Evolutionary conservation across 2,113 vertebrate genomes (phyloP).

Genomic region (Epinephelus moara): DNA sequence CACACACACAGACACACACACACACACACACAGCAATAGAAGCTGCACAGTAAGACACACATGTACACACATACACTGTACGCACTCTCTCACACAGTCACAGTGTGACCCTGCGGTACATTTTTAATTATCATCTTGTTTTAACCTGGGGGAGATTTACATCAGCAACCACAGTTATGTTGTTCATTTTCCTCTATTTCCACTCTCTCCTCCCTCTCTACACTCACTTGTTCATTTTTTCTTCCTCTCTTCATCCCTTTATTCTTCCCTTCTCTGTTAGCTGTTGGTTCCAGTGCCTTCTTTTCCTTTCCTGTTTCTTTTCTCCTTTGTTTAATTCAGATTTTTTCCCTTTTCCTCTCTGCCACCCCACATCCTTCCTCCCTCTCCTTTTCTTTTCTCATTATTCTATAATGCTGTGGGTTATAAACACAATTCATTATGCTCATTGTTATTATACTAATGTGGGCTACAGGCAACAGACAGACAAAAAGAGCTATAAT

Average conservation of each 20-base stretch:
- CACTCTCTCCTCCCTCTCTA: not conserved
- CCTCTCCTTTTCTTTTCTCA: not conserved
- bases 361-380: not conserved
- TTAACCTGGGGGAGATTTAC: slow-evolving; percentile 74
- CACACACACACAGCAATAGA: slow-evolving; percentile 15
- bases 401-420: slow-evolving; percentile 28
- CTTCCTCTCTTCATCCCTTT: slow-evolving; percentile 5
- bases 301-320: not conserved
- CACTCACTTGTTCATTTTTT: not conserved
- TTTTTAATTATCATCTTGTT: slow-evolving; percentile 81
- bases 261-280: not conserved
- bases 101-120: slow-evolving; percentile 67
- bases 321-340: not conserved
- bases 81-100: slow-evolving; percentile 15
- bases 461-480: slow-evolving; percentile 15
- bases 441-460: slow-evolving; percentile 47
- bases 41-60: not conserved
- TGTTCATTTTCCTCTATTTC: slow-evolving; percentile 26
- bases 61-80: not conserved
- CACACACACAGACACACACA: not conserved
- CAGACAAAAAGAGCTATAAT: slow-evolving; percentile 50
- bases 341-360: not conserved
- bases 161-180: slow-evolving; percentile 50
- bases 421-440: slow-evolving; percentile 57
- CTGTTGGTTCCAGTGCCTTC: not conserved